phyloP scores from a whole-genome alignment of 2,797 vertebrate species.

The Tokudaia muenninki region DNA sequence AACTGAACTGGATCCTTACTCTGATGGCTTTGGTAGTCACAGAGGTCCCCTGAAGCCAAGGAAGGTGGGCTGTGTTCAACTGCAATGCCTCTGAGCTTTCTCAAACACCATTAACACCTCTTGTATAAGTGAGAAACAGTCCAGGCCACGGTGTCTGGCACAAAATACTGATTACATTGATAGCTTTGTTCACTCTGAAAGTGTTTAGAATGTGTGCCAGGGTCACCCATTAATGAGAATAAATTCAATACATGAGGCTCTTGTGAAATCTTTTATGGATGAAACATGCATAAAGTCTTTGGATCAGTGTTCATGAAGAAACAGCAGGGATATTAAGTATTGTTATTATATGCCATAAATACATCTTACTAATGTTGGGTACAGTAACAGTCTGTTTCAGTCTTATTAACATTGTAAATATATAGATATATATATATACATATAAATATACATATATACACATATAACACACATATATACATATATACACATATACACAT shows the following conservation, averaged over 20 bases:
- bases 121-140: neutral
- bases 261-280: neutral
- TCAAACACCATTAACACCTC: neutral
- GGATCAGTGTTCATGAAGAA: neutral
- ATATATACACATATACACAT: too few relatives aligned
- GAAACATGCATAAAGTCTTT: neutral
- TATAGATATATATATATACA: too few relatives aligned
- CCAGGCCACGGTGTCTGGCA: neutral
- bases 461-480: too few relatives aligned
- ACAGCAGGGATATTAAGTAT: neutral
- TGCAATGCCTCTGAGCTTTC: neutral
- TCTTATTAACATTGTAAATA: neutral
- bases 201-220: neutral
- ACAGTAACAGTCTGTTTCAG: neutral
- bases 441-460: too few relatives aligned
- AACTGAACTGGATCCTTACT: neutral
- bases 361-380: neutral
- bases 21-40: neutral
- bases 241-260: neutral
- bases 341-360: neutral
- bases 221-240: neutral
- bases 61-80: neutral
- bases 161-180: neutral
- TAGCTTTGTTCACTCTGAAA: neutral
- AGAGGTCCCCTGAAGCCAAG: neutral